These are phyloP conservation scores for Vulpes ferrilata DNA, from an alignment of 2,113 vertebrate species.

Conservation along the genomic window DNA sequence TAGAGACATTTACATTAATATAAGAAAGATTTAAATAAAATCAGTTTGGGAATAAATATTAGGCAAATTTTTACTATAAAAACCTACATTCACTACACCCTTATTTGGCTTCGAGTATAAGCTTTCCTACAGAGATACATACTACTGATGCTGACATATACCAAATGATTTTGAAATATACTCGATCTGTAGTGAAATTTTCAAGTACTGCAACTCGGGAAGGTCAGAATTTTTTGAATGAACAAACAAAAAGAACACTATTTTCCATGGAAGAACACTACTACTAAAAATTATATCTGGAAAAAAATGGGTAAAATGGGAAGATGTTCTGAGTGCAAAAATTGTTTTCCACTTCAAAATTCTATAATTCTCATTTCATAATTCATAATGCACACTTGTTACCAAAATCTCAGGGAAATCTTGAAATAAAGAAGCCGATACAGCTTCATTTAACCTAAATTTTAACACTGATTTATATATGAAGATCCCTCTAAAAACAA, in stretches of 20 bases:
- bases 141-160: not conserved
- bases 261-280: not conserved
- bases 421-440: not conserved
- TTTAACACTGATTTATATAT: not conserved
- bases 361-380: not conserved
- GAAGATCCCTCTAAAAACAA: not conserved
- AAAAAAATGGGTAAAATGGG: not conserved
- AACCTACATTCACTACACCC: not conserved
- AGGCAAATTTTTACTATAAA: not conserved
- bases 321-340: not conserved
- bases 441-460: not conserved
- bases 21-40: not conserved
- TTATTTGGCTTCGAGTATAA: not conserved
- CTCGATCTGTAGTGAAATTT: not conserved
- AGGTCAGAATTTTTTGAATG: not conserved
- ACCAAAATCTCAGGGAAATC: not conserved
- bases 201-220: not conserved
- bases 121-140: not conserved
- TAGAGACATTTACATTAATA: not conserved
- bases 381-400: not conserved
- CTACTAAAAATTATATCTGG: not conserved
- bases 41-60: not conserved
- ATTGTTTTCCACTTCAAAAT: not conserved
- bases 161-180: conserved; percentile 30
- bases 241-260: not conserved